Evolutionary conservation across 2,113 vertebrate genomes (phyloP).

Genomic region (Dromaius novaehollandiae): DNA sequence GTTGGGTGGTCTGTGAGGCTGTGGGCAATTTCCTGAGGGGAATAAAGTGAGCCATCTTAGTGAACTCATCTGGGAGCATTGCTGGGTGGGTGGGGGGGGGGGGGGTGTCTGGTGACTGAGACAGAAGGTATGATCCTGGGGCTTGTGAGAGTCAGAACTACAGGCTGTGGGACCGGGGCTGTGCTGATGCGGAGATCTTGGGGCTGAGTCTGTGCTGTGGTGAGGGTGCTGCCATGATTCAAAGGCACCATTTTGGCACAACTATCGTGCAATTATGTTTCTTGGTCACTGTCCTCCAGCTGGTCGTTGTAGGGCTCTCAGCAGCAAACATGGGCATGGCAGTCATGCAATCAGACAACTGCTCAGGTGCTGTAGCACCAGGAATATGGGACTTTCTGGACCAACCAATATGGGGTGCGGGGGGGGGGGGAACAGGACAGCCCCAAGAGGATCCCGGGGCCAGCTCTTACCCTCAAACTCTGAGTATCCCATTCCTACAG

Average conservation of each 20-base stretch:
- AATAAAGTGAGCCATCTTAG: background rate
- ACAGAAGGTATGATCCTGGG: no score
- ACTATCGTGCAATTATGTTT: background rate
- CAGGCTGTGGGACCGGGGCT: no score
- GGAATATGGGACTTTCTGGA: background rate
- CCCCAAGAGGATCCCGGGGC: background rate
- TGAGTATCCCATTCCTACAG: background rate
- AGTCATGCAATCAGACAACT: background rate
- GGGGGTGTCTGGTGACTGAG: no score
- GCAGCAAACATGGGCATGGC: background rate
- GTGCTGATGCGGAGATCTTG: no score
- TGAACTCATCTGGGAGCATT: no score
- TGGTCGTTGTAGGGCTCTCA: no score
- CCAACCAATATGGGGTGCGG: background rate
- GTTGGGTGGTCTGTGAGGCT: background rate
- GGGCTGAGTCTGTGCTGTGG: no score
- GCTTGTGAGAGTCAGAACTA: no score
- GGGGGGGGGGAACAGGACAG: background rate
- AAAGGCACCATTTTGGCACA: no score
- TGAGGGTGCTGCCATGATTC: no score
- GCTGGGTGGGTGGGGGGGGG: no score
- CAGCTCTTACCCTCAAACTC: background rate
- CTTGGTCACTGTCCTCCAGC: no score
- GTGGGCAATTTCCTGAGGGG: background rate
- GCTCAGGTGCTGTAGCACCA: background rate